Conservation (phyloP, 2,888 invertebrate species). For the Griposia aprilina region DNA sequence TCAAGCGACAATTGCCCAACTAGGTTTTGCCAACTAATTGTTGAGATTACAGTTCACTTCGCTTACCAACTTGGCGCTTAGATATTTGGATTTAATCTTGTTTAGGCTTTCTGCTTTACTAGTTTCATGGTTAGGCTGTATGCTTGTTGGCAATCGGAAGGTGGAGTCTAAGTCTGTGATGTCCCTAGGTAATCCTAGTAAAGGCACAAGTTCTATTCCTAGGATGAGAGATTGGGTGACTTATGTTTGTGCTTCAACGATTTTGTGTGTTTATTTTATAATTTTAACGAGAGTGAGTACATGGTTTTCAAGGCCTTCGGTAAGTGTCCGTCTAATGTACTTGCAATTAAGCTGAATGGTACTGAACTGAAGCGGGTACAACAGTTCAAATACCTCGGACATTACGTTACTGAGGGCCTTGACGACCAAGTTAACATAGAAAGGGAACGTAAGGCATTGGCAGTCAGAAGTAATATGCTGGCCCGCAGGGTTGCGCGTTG, state of each 20-base stretch:
- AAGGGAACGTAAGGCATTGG: no score
- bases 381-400: no score
- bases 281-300: no score
- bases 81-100: slow-evolving; percentile 76
- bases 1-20: slow-evolving; percentile 87
- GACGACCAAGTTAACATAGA: no score
- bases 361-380: no score
- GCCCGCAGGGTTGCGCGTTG: no score
- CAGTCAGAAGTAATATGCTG: no score
- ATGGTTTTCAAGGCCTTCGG: no score
- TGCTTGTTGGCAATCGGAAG: slow-evolving; percentile 14
- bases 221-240: not conserved
- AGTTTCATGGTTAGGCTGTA: slow-evolving; percentile 30
- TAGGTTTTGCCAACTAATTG: slow-evolving; percentile 87
- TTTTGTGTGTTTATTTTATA: not conserved
- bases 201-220: not conserved
- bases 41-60: slow-evolving; percentile 83
- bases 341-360: no score
- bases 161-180: slow-evolving; percentile 9
- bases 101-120: slow-evolving; percentile 55
- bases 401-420: no score
- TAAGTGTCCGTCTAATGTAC: no score
- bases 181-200: not conserved
- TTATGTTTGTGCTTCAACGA: not conserved
- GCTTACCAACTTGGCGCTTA: slow-evolving; percentile 72